phyloP scores from a whole-genome alignment of 2,113 vertebrate species.

The Oncorhynchus kisutch region DNA sequence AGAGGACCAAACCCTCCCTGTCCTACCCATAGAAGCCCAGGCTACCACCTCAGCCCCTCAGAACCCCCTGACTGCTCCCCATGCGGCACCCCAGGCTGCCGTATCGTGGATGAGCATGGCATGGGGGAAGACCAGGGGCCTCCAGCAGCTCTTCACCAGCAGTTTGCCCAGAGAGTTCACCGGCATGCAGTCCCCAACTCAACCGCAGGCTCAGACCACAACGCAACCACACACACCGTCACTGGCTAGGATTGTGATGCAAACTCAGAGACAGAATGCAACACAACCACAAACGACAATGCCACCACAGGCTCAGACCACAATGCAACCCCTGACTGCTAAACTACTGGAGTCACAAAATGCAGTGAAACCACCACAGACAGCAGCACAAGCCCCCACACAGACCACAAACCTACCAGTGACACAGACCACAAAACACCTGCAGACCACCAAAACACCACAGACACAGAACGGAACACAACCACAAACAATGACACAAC shows the following conservation, averaged over 20 bases:
- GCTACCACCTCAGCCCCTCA: conserved; percentile 18
- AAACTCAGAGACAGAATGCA: neutral
- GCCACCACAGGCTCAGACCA: conserved; percentile 10
- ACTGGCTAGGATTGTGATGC: neutral
- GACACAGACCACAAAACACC: conserved; percentile 21
- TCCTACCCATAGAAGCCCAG: conserved; percentile 12
- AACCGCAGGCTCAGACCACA: conserved; percentile 31
- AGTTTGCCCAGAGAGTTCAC: conserved; percentile 65
- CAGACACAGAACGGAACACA: conserved; percentile 4
- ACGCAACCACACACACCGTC: conserved; percentile 5
- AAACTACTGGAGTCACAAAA: conserved; percentile 16
- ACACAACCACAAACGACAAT: neutral
- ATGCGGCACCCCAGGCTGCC: conserved; percentile 43
- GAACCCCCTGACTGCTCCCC: conserved; percentile 34
- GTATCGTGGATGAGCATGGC: conserved; percentile 87
- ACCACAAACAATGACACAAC: conserved; percentile 28
- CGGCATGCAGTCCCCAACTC: conserved; percentile 34
- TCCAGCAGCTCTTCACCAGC: conserved; percentile 76
- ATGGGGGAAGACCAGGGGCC: conserved; percentile 80
- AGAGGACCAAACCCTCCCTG: neutral
- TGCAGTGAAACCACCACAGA: conserved; percentile 2
- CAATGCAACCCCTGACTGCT: conserved; percentile 9
- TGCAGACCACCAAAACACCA: conserved; percentile 30
- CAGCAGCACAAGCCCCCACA: neutral
- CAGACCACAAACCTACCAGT: conserved; percentile 10